A percentile compares a stretch with the other conserved stretches of the same genome.
Evolutionary conservation across 2,888 invertebrate species (phyloP).

Genomic region (Tinea pellionella): DNA sequence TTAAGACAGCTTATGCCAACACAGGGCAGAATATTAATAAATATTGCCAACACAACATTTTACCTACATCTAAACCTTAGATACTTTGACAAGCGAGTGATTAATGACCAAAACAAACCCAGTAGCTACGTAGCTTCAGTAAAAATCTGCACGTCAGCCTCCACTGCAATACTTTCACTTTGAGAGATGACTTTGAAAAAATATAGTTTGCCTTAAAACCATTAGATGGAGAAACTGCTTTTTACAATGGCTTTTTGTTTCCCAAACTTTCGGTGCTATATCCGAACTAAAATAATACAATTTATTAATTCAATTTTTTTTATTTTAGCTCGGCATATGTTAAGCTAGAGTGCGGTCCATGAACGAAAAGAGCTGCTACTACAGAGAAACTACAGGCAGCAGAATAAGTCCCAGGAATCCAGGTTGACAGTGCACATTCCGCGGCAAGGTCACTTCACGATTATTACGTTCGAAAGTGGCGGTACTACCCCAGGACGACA

Average conservation of each 20-base stretch:
- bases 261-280: neutral
- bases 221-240: neutral
- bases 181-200: constrained; percentile 3
- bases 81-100: constrained; percentile 44
- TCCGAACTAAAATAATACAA: neutral
- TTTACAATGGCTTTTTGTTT: neutral
- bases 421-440: too few relatives aligned
- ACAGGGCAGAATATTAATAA: neutral
- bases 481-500: too few relatives aligned
- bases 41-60: neutral
- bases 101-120: constrained; percentile 33
- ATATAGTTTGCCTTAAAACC: neutral
- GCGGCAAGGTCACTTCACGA: too few relatives aligned
- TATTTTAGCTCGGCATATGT: too few relatives aligned
- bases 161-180: constrained; percentile 2
- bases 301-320: too few relatives aligned
- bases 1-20: neutral
- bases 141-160: constrained; percentile 3
- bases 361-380: too few relatives aligned
- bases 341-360: too few relatives aligned
- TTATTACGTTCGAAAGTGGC: too few relatives aligned
- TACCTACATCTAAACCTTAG: constrained; percentile 15
- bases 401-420: too few relatives aligned
- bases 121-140: neutral
- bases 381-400: too few relatives aligned